A percentile compares a stretch with the other conserved stretches of the same genome.
Conservation (phyloP, 2,888 invertebrate species). For the Platycnemis pennipes region DNA sequence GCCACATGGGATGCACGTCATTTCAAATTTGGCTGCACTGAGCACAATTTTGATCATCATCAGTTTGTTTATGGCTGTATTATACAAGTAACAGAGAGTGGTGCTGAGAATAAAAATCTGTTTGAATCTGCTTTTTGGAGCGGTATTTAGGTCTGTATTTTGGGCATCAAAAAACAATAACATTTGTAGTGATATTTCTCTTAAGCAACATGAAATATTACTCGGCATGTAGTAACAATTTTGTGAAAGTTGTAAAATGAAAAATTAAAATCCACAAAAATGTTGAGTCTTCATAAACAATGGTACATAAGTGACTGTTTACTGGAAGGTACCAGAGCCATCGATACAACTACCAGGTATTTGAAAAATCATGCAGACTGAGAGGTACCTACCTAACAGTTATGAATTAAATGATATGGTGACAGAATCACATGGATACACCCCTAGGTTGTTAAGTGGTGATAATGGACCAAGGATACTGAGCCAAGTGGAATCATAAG, state of each 20-base stretch:
- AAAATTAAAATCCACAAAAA: background rate
- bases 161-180: too few relatives aligned
- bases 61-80: too few relatives aligned
- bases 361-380: background rate
- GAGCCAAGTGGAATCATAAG: background rate
- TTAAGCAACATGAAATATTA: too few relatives aligned
- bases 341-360: background rate
- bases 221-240: too few relatives aligned
- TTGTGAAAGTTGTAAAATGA: background rate
- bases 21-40: too few relatives aligned
- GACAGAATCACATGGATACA: background rate
- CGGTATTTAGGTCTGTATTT: too few relatives aligned
- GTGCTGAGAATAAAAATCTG: too few relatives aligned
- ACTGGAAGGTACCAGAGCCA: background rate
- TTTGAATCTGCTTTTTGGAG: too few relatives aligned
- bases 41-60: too few relatives aligned
- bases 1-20: too few relatives aligned
- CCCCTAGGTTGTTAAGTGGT: background rate
- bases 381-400: background rate
- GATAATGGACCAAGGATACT: background rate
- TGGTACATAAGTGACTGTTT: background rate
- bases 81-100: too few relatives aligned
- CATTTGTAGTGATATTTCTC: too few relatives aligned
- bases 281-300: background rate
- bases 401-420: background rate